Evolutionary conservation across 2,113 vertebrate species (phyloP), one percentile per base, ranked within the genome.

Genomic region (Synodontis membranacea): DNA sequence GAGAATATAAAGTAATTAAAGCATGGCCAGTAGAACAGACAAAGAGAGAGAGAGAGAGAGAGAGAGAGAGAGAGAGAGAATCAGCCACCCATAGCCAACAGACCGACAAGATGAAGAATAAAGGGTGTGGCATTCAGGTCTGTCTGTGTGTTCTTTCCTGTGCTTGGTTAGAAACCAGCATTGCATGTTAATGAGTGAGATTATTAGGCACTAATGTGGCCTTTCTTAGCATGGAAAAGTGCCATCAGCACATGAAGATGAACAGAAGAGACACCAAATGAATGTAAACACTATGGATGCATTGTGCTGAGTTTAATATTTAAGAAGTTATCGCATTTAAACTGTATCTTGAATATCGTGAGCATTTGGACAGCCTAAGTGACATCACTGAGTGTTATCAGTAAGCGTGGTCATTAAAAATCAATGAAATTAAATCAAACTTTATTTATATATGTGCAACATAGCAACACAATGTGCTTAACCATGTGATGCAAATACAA

Each of bases 61-160:
- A 92, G 92, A 92, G 92, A 91, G 88, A 92, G 86, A 90, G 91
- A 90, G 90, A 92, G 90, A 93, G 91, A 92, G 92, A 92, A 93
- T 93, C 91, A 87, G 90, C 90, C 90, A 93, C 54, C 75, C 82
- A 19, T 86, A 80, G 60, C 68, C 76, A 62, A 80, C 48, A 82
- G 86, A 85, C 52, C 52, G 82, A 84, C 50, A 62, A 25, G 78
- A 56, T 86, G 54, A 64, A 84, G 88, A 86, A 81, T 54, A 74
- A 88, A 76, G 78, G 80, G 80, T 83, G 80, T 28, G 80, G 84
- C 54, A 70, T 82, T 81, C 54, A 84, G 82, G 56, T 56, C 54
- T 64, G 85, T 80, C 48, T 72, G 80, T 70, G 76, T 80, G 37
- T 60, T 62, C 11, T 25, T 54, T 76, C 80, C 54, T 60, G 42